phyloP scores from a whole-genome alignment of 2,797 vertebrate species.

The Dicrostonyx torquatus region DNA sequence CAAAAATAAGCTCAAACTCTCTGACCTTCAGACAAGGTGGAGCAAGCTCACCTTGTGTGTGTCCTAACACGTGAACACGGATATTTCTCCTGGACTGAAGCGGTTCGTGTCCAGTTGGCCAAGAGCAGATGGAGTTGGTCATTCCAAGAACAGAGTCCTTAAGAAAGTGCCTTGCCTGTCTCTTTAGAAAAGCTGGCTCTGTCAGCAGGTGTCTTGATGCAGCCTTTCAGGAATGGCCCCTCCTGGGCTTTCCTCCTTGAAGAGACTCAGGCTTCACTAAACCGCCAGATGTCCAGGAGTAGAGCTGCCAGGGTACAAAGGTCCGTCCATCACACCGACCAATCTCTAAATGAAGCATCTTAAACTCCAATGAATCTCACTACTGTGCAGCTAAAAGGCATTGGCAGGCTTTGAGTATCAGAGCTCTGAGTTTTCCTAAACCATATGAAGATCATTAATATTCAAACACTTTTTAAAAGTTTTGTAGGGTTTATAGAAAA shows the following conservation, averaged over 20 bases:
- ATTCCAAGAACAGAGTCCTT: neutral
- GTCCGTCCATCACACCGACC: neutral
- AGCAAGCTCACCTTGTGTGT: too few species aligned
- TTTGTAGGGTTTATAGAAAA: constrained; percentile 34
- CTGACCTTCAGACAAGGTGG: too few species aligned
- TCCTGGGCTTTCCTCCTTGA: neutral
- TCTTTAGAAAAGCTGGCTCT: neutral
- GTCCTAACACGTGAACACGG: neutral
- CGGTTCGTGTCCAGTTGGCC: neutral
- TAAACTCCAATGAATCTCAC: constrained; percentile 32
- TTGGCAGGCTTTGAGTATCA: neutral
- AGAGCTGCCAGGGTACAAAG: neutral
- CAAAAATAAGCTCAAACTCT: too few species aligned
- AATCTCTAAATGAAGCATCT: neutral
- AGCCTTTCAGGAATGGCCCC: neutral
- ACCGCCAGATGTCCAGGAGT: neutral
- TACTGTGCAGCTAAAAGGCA: neutral
- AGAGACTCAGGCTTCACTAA: neutral
- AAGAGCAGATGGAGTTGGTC: neutral
- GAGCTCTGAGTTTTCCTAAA: neutral
- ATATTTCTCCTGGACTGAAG: neutral
- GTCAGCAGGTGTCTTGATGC: neutral
- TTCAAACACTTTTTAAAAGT: constrained; percentile 7
- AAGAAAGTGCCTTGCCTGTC: neutral
- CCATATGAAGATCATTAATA: constrained; percentile 15